These are phyloP conservation scores for Cyaniris semiargus DNA, from an alignment of 2,888 invertebrate genomes.

Conservation along the genomic window DNA sequence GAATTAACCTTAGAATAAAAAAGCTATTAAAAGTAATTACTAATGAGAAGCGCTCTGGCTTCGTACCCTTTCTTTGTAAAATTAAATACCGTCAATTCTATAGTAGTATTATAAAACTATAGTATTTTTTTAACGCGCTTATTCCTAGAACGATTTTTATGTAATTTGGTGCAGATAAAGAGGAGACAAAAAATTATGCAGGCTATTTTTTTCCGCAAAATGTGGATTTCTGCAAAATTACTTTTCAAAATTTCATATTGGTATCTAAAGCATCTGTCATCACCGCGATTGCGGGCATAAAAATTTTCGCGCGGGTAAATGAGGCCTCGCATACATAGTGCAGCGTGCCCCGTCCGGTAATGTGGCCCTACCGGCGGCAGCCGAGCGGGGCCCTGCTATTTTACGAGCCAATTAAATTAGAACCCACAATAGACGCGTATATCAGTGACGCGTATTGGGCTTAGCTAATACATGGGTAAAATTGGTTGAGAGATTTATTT, in stretches of 20 bases:
- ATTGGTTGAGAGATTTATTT: constrained; percentile 7
- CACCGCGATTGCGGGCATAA: background rate
- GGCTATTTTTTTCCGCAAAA: no score
- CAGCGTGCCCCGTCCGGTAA: constrained; percentile 2
- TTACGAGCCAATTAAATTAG: constrained; percentile 22
- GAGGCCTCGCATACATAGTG: constrained; percentile 5
- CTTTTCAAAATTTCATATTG: background rate
- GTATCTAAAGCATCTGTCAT: background rate
- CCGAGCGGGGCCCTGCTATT: background rate
- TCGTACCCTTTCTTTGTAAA: no score
- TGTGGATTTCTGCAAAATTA: no score
- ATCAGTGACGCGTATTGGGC: background rate
- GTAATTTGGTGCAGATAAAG: no score
- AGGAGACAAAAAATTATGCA: no score
- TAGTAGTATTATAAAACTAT: no score
- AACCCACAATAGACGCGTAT: constrained; percentile 14
- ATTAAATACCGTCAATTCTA: no score
- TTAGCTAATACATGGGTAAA: background rate
- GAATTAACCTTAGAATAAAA: no score
- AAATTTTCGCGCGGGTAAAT: constrained; percentile 9
- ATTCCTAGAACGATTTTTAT: no score
- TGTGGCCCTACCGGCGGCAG: background rate
- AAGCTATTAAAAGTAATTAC: no score
- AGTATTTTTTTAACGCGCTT: no score
- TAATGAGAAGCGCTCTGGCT: no score